Conservation (phyloP, 92 coral and sea anemone genomes). For the Muricea muricata region DNA sequence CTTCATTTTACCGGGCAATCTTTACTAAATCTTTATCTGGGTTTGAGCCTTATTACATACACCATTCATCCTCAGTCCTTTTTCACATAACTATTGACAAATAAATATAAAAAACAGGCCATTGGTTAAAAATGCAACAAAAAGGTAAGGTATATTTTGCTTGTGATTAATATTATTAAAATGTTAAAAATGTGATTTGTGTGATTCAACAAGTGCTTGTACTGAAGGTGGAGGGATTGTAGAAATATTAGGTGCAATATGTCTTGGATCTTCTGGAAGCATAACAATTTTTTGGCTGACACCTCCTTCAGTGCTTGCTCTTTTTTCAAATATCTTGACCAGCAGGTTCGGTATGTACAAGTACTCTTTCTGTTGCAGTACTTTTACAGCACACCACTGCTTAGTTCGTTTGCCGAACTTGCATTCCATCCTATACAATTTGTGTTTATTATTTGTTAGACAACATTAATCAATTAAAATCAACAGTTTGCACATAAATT, state of each 20-base stretch:
- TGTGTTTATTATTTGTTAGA: neutral
- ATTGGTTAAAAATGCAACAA: no score
- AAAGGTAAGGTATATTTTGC: no score
- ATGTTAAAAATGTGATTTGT: neutral
- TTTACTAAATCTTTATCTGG: no score
- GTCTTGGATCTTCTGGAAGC: neutral
- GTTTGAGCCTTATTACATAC: no score
- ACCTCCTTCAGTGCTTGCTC: neutral
- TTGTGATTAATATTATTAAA: no score
- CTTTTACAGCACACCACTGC: conserved; percentile 7
- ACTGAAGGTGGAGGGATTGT: conserved; percentile 8
- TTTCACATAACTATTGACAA: no score
- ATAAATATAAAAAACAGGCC: no score
- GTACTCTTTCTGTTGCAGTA: neutral
- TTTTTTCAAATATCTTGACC: neutral
- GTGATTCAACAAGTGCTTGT: neutral
- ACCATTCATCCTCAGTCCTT: no score
- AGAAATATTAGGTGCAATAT: neutral
- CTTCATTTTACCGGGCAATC: no score
- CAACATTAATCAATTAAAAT: neutral
- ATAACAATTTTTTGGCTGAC: neutral
- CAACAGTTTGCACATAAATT: neutral
- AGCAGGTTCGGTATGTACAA: neutral
- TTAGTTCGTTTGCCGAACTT: neutral
- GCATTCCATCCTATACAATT: neutral